Base-by-base conservation (phyloP, 2,888 invertebrate species). In the Cheilosia scutellata region DNA sequence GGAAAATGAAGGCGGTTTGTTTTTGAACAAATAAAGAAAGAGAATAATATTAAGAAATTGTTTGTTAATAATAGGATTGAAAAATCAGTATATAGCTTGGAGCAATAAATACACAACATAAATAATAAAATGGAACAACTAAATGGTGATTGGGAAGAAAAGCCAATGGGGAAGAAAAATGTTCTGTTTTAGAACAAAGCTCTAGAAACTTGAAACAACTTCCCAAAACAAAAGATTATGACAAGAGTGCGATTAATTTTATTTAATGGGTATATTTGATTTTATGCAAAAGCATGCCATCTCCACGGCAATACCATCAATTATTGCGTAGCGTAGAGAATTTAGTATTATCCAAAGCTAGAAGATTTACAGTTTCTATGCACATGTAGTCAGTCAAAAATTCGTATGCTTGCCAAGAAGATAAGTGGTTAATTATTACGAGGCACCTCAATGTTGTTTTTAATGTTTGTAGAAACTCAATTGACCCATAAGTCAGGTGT, bases 1-100 rank as follows among this genome's bases (percentile, higher is more conserved):
- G 4, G 20, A 58, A 49, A 51, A 27, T 40, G 13, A 49, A 65
- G 33, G 37, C n/a, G 2, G 2, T 51, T 68, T 42, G 13, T 27
- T 7, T 40, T 40, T 42, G 5, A 60, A 60, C n/a, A 16, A 16
- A 51, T 72, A 60, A 72, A 40, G 31, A 9, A 72, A 42, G 40
- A 60, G 25, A 29, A 40, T 16, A 49, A 60, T 31, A 31, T 57
- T 37, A 11, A 7, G 44, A 47, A 47, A 20, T 9, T 9, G 47
- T 44, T 16, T 44, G 16, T 63, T 49, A 63, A 47, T 25, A 31
- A 25, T 25, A 37, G 5, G 6, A 37, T 65, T 11, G 2, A 37
- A 65, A 65, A 49, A 65, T 20, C 65, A 49, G 9, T 31, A 63
- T 33, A 49, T 63, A 49, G 47, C 31, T 63, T 0, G 29, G 9